These are phyloP conservation scores for Athrips mouffetella DNA, from an alignment of 2,888 invertebrate genomes.

Conservation along the genomic window DNA sequence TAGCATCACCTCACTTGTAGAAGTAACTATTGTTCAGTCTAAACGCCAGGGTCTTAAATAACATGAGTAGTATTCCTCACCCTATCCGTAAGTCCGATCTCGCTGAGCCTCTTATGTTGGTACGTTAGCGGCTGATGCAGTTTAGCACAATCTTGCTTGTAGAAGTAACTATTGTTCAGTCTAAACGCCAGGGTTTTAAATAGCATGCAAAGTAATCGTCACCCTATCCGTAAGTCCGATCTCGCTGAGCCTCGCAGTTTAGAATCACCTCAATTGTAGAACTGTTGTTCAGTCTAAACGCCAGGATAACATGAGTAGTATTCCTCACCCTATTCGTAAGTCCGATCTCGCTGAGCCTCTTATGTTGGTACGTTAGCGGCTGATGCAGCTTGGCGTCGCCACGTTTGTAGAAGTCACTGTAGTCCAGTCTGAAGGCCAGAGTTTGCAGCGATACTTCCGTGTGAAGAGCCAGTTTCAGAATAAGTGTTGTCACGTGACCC, in stretches of 20 bases:
- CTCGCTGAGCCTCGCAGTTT: conserved; percentile 74
- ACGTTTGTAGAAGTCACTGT: conserved; percentile 95
- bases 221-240: background rate
- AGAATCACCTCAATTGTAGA: no score
- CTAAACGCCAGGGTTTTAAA: background rate
- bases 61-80: no score
- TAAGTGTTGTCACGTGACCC: conserved; percentile 91
- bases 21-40: no score
- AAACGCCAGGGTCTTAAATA: no score
- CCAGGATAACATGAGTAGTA: background rate
- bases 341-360: conserved; percentile 78
- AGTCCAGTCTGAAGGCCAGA: conserved; percentile 94
- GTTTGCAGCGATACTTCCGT: conserved; percentile 92
- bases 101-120: no score
- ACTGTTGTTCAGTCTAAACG: no score
- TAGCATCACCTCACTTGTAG: no score
- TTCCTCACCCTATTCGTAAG: no score
- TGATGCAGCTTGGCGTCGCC: conserved; percentile 86
- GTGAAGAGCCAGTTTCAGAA: conserved; percentile 89
- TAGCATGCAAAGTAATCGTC: background rate
- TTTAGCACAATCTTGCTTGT: no score
- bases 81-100: no score
- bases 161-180: no score
- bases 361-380: conserved; percentile 81
- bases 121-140: no score